Base-by-base conservation (phyloP, 1,140 invertebrate genomes). In the Oncopodura yosiiana region DNA sequence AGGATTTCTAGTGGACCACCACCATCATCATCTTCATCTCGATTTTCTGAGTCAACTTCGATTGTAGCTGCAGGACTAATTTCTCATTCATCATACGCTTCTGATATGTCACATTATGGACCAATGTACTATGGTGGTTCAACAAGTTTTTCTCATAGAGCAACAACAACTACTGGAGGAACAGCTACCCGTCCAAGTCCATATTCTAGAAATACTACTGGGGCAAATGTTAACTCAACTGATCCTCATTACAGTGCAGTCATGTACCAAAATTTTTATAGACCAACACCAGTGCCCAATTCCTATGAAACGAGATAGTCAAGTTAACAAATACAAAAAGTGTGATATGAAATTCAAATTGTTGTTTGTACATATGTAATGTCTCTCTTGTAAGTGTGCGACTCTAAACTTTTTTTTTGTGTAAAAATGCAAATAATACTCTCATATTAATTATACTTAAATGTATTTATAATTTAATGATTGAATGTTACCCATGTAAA, bases 81-180 rank as follows among this genome's bases (percentile, higher is more conserved):
- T n/a, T n/a, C 67, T 73, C 19, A 66, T 66, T 0, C 73, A 74
- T 39, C 70, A 0, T 76, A 75, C 59, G 66, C 64, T 12, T 60
- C 66, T 8, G 74, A 76, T 49, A 67, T 73, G 49, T 73, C 74
- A 38, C 72, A 72, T 32, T 76, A 74, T 54, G 74, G 74, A 3
- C 72, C 74, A 2, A 70, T 75, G 27, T 76, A 74, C 66, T 73
- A 74, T 63, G n/a, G n/a, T n/a, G n/a, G n/a, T 63, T 62, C 36
- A 67, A 67, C 54, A 65, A 12, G 46, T 55, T 3, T 50, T 54
- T 12, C 46, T 63, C 24, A 58, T 54, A n/a, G 34, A 19, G 27
- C 19, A 49, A 36, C n/a, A n/a, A n/a, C n/a, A n/a, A n/a, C n/a
- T n/a, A n/a, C n/a, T n/a, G n/a, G n/a, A n/a, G n/a, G n/a, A n/a